These are phyloP conservation scores for Poeciliopsis infans DNA, from an alignment of 2,797 vertebrate species.

Conservation along the genomic window DNA sequence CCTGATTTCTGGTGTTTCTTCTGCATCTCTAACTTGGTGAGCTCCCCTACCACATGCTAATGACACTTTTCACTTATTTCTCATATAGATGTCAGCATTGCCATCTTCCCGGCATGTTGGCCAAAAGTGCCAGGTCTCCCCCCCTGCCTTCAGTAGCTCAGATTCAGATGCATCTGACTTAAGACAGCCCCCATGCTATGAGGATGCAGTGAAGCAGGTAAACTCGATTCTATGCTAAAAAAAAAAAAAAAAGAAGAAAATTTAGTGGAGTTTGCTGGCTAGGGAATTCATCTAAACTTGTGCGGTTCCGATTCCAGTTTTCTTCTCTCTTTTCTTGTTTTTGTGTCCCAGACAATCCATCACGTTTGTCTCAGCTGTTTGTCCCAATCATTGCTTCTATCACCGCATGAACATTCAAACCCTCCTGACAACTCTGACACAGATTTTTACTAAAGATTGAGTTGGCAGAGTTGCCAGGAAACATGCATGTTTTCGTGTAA, in stretches of 20 bases:
- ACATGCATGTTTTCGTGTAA: background rate
- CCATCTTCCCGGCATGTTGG: slow-evolving; percentile 86
- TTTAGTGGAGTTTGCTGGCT: slow-evolving; percentile 59
- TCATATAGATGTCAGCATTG: slow-evolving; percentile 87
- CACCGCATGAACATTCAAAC: slow-evolving; percentile 44
- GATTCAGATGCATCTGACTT: slow-evolving; percentile 85
- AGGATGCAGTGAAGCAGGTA: slow-evolving; percentile 98
- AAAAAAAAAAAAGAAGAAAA: slow-evolving; percentile 2
- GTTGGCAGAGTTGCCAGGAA: background rate
- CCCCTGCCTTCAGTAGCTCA: slow-evolving; percentile 89
- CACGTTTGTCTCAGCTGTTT: slow-evolving; percentile 42
- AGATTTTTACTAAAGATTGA: background rate
- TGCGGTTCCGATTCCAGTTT: slow-evolving; percentile 53
- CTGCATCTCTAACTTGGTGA: slow-evolving; percentile 24
- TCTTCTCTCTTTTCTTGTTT: slow-evolving; percentile 29
- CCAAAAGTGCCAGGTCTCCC: slow-evolving; percentile 87
- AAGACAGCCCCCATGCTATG: slow-evolving; percentile 94
- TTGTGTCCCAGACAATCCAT: slow-evolving; percentile 38
- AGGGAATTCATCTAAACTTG: slow-evolving; percentile 44
- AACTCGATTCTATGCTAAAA: slow-evolving; percentile 66
- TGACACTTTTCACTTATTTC: slow-evolving; percentile 76
- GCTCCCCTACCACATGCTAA: slow-evolving; percentile 62
- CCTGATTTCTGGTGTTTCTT: slow-evolving; percentile 21
- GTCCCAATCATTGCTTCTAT: slow-evolving; percentile 49
- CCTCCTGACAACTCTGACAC: slow-evolving; percentile 31